Percentiles rank a stretch among this genome's conserved stretches.
Conservation (phyloP, 2,888 invertebrate species). For the Sylvicola cinctus region DNA sequence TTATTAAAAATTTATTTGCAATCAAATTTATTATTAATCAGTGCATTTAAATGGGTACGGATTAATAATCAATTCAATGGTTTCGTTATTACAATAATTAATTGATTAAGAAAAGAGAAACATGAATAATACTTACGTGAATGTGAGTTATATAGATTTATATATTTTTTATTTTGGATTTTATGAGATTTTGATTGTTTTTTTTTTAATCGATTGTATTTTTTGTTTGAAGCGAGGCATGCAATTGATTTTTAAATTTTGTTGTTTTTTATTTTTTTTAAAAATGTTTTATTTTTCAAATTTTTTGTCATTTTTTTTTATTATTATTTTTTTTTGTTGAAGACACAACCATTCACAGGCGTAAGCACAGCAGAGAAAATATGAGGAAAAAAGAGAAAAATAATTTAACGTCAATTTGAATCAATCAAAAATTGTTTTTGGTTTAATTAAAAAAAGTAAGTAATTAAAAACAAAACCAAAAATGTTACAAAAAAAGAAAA, state of each 20-base stretch:
- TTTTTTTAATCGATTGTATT: too few species aligned
- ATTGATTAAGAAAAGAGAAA: too few species aligned
- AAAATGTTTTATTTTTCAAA: conserved; percentile 5
- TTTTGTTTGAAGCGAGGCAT: conserved; percentile 8
- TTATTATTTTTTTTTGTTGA: conserved; percentile 28
- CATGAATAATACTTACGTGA: conserved; percentile 45
- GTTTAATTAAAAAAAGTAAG: conserved; percentile 21
- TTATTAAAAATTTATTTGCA: too few species aligned
- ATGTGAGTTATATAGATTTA: conserved; percentile 43
- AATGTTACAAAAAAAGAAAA: neutral
- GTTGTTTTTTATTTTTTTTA: conserved; percentile 7
- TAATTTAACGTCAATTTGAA: conserved; percentile 30
- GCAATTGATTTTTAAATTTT: conserved; percentile 5
- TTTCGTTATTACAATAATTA: too few species aligned
- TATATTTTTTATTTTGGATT: conserved; percentile 41
- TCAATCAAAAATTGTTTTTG: conserved; percentile 8
- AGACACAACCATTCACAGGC: conserved; percentile 66
- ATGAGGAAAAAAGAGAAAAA: conserved; percentile 49
- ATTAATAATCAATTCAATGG: too few species aligned
- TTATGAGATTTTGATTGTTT: conserved; percentile 1
- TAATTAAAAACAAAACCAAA: conserved; percentile 33
- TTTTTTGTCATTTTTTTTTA: conserved; percentile 14
- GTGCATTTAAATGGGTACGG: too few species aligned
- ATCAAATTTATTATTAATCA: too few species aligned
- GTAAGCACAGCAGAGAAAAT: conserved; percentile 66